A percentile compares a stretch with the other conserved stretches of the same genome.
phyloP scores from a whole-genome alignment of 2,888 invertebrate genomes.

The Phyllotreta striolata region DNA sequence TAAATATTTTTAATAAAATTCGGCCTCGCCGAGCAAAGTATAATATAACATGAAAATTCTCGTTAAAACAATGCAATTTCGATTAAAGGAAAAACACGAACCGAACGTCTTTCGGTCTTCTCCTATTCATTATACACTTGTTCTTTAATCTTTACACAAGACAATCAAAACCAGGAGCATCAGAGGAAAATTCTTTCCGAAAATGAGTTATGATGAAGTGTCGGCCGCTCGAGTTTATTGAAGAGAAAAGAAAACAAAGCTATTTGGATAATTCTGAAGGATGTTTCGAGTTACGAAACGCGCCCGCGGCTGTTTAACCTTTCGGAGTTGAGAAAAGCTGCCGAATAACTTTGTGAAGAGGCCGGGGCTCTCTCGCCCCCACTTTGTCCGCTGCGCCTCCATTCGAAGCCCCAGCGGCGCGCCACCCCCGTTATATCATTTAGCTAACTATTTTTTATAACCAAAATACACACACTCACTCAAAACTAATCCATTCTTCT shows the following conservation, averaged over 20 bases:
- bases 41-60: background rate
- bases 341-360: constrained; percentile 35
- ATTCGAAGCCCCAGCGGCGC: constrained; percentile 31
- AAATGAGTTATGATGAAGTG: constrained; percentile 41
- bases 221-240: constrained; percentile 32
- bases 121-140: background rate
- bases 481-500: too few relatives aligned
- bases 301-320: constrained; percentile 45
- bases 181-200: constrained; percentile 25
- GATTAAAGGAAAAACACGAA: background rate
- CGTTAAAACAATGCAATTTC: background rate
- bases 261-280: constrained; percentile 46
- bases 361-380: constrained; percentile 15
- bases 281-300: constrained; percentile 45
- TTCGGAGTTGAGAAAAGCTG: constrained; percentile 36
- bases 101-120: background rate
- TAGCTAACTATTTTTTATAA: too few relatives aligned
- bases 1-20: too few relatives aligned
- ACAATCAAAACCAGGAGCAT: constrained; percentile 18
- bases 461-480: too few relatives aligned
- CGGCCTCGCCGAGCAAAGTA: too few relatives aligned
- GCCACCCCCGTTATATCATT: constrained; percentile 7
- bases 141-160: constrained; percentile 22
- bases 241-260: constrained; percentile 45
- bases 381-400: constrained; percentile 14